Base-by-base conservation (phyloP, 2,113 vertebrate species). In the Proteles cristata region DNA sequence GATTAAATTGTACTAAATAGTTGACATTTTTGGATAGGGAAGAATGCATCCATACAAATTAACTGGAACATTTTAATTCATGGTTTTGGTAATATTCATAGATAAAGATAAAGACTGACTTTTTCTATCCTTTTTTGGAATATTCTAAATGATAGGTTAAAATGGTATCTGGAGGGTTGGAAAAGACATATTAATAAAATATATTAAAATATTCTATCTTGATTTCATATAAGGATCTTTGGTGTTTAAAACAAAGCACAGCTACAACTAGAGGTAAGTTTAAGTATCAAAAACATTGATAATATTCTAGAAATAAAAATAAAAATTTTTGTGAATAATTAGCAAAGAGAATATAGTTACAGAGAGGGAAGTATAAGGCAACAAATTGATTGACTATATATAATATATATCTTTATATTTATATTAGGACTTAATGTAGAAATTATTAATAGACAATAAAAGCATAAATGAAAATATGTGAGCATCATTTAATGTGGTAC, bases 31-130 rank as follows among this genome's bases (percentile, higher is more conserved):
- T 4, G 26, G 88, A 39, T 58, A 71, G 92, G 48, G n/a, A 35
- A 31, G 28, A 84, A 80, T 31, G 89, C 76, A 81, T 1, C 68
- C 81, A 8, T 65, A 79, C 26, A 39, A 95, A 95, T 43, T 79
- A 92, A 63, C 39, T 31, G 17, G 65, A 90, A 71, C 17, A 33
- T 66, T 97, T 86, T 96, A 87, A 90, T 77, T 83, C 79, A 25
- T 35, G 35, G 10, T 11, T 63, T 93, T 77, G 31, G 0, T 4
- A 31, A 76, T 71, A 50, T 43, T 93, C n/a, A 5, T 31, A 80
- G 0, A 25, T 15, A 76, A 95, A 74, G 23, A 88, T 68, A 16
- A 0, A 33, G 26, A 17, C 2, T 68, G 14, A 58, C 2, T 86
- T 53, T 86, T 77, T 83, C 16, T 53, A 9, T 43, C 10, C 19